Evolutionary conservation across 2,888 invertebrate genomes (phyloP).

Genomic region (Nezara viridula): DNA sequence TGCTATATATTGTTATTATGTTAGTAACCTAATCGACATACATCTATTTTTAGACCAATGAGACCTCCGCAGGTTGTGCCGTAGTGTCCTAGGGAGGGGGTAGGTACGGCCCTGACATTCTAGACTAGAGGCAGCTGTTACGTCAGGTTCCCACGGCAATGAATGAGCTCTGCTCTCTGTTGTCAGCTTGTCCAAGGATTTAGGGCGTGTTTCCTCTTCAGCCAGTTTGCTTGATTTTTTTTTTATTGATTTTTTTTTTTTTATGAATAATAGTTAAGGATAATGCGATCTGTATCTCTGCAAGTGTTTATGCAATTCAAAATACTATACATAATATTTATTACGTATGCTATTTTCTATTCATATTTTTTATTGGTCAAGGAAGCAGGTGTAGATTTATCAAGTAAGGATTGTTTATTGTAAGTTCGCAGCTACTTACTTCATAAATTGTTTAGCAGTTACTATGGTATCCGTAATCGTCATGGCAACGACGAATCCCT

Average conservation of each 20-base stretch:
- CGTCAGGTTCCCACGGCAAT: conserved; percentile 39
- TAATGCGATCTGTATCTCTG: not conserved
- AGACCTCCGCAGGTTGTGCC: no score
- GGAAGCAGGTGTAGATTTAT: no score
- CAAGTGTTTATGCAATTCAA: not conserved
- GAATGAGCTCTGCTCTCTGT: not conserved
- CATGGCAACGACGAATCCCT: no score
- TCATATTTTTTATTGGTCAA: not conserved
- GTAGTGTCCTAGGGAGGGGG: no score
- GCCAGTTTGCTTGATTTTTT: not conserved
- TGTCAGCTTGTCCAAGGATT: not conserved
- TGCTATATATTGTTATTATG: no score
- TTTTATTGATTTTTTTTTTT: not conserved
- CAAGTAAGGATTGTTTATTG: no score
- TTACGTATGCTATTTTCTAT: not conserved
- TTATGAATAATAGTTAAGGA: not conserved
- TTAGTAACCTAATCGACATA: no score
- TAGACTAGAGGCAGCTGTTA: not conserved
- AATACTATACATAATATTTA: not conserved
- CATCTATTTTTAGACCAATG: no score
- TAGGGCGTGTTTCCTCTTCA: not conserved
- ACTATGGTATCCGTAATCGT: no score
- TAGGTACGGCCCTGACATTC: conserved; percentile 18
- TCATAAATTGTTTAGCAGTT: no score
- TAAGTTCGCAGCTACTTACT: no score